These are phyloP conservation scores for Sapajus apella DNA, from an alignment of 2,113 vertebrate genomes.

Conservation along the genomic window DNA sequence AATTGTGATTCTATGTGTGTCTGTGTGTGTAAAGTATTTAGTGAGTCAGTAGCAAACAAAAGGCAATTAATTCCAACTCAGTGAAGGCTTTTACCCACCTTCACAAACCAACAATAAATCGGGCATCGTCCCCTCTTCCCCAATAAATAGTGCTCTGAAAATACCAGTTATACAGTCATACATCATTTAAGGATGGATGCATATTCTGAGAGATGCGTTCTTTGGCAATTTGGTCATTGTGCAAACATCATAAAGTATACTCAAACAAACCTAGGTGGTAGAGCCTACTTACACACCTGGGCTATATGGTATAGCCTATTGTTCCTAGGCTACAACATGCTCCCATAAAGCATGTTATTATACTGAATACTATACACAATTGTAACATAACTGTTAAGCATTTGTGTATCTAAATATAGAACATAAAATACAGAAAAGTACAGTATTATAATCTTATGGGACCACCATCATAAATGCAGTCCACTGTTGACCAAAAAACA, in stretches of 20 bases:
- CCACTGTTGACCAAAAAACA: background rate
- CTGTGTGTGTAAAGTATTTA: background rate
- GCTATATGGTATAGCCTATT: background rate
- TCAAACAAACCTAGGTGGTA: background rate
- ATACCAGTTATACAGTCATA: background rate
- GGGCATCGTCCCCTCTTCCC: background rate
- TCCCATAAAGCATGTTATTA: background rate
- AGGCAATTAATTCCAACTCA: background rate
- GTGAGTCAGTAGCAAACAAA: background rate
- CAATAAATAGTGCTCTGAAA: conserved; percentile 22
- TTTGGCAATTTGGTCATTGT: background rate
- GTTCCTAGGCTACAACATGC: background rate
- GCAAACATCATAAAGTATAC: background rate
- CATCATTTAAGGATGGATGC: background rate
- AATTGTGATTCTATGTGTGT: background rate
- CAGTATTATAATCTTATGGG: background rate
- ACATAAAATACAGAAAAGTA: background rate
- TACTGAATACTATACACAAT: background rate
- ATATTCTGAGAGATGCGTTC: background rate
- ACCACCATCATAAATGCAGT: background rate
- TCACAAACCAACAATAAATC: background rate
- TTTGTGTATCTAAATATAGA: background rate
- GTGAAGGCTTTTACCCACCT: background rate
- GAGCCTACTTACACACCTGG: background rate
- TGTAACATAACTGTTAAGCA: background rate